A percentile compares a stretch with the other conserved stretches of the same genome.
phyloP scores from a whole-genome alignment of 2,113 vertebrate genomes.

The Melierax canorus region DNA sequence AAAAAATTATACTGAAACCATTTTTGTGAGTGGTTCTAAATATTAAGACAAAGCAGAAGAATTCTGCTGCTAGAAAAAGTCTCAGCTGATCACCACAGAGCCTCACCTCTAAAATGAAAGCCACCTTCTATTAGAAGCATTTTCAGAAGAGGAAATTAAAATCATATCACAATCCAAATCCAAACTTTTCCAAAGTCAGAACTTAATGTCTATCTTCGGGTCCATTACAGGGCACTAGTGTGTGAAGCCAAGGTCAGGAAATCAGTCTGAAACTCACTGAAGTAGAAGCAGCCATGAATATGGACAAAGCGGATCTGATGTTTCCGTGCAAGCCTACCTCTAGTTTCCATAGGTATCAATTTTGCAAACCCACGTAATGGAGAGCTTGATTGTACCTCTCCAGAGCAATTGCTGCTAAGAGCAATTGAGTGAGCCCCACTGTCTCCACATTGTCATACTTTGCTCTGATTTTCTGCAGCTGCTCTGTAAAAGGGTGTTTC shows the following conservation, averaged over 20 bases:
- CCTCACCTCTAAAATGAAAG: background rate
- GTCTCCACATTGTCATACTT: background rate
- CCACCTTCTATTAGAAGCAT: background rate
- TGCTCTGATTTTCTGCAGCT: background rate
- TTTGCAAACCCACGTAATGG: background rate
- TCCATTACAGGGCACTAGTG: too few species aligned
- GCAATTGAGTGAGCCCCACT: background rate
- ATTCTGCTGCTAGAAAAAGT: background rate
- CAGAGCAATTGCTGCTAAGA: background rate
- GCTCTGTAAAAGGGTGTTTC: background rate
- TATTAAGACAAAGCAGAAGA: background rate
- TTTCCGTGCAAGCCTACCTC: background rate
- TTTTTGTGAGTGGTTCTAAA: background rate
- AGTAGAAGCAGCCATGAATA: background rate
- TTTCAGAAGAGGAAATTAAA: background rate
- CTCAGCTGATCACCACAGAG: background rate
- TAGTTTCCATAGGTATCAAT: background rate
- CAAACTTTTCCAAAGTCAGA: background rate
- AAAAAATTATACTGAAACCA: background rate
- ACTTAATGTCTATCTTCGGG: background rate
- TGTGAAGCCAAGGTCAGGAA: background rate
- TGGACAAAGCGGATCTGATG: background rate
- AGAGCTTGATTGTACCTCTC: slow-evolving; percentile 5
- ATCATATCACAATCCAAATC: background rate
- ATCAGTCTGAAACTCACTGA: background rate